Base-by-base conservation (phyloP, 2,888 invertebrate genomes). In the Cerastis leucographa region DNA sequence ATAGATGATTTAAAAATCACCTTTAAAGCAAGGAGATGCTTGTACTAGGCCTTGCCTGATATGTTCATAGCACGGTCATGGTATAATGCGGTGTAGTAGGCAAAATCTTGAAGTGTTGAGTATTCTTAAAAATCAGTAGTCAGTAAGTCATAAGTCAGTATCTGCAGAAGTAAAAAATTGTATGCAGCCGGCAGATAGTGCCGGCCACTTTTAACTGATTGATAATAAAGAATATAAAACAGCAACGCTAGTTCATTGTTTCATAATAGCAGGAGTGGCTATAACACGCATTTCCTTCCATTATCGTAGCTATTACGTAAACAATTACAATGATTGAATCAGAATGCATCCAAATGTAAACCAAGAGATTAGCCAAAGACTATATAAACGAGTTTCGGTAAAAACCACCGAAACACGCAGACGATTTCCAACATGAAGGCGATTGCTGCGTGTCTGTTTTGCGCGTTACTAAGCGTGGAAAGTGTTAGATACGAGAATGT, bases 401-500 rank as follows among this genome's bases (percentile, higher is more conserved):
- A 66, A 75, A 65, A n/a, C 22, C 11, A 35, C 14, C 14, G 22
- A 19, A 68, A 29, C 68, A 71, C 56, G 70, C 49, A 44, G 7
- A 46, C 49, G 61, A 65, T 72, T 76, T 56, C 42, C 49, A 84
- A 29, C 67, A 87, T 87, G 87, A 87, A 78, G 77, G 35, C 66
- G 46, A 71, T 84, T 11, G 25, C 80, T 42, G 70, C 71, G 62
- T 84, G 78, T 56, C 51, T 82, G 9, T 59, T 80, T 71, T 85
- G 62, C 70, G 70, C 72, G 11, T 22, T 72, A 46, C 11, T 80
- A 8, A 56, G 65, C 64, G 71, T 85, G 44, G 61, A 78, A 49
- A 79, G 84, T 67, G 65, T 79, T 42, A 69, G 11, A 51, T 86
- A 85, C 46, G 71, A 80, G 11, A 89, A 89, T 81, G 73, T 76